Percentiles rank a stretch among this genome's conserved stretches.
Conservation (phyloP, 2,797 vertebrate genomes). For the Dipus sagitta region DNA sequence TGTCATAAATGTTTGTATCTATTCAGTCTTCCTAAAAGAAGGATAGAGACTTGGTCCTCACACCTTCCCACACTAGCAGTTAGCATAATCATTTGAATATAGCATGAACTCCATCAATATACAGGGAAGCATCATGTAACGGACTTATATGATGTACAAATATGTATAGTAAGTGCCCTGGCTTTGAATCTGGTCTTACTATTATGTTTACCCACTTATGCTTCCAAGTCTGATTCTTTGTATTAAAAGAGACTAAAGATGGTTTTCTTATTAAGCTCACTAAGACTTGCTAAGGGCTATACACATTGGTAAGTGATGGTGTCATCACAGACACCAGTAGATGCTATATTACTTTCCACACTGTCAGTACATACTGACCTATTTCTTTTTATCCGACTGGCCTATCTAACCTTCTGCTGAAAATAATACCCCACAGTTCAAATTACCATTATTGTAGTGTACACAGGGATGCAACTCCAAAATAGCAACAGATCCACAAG, state of each 20-base stretch:
- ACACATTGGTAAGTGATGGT: background rate
- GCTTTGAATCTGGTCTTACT: background rate
- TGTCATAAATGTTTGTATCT: background rate
- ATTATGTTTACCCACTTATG: background rate
- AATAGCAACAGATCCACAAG: background rate
- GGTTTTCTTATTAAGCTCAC: background rate
- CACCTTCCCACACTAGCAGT: background rate
- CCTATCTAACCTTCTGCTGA: background rate
- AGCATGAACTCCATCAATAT: background rate
- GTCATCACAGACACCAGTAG: background rate
- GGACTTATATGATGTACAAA: rapidly evolving
- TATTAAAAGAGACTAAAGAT: background rate
- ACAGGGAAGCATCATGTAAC: background rate
- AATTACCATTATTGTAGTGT: background rate
- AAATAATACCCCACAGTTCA: background rate
- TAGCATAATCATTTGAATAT: background rate
- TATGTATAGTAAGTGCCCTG: background rate
- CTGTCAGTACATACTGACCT: background rate
- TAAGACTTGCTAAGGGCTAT: background rate
- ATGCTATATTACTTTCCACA: background rate
- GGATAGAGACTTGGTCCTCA: background rate
- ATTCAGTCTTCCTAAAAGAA: background rate
- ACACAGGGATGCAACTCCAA: background rate
- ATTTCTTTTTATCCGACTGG: background rate
- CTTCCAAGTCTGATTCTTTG: conserved; percentile 5